These are phyloP conservation scores for Australoheros facetus DNA, from an alignment of 2,797 vertebrate genomes.

Conservation along the genomic window DNA sequence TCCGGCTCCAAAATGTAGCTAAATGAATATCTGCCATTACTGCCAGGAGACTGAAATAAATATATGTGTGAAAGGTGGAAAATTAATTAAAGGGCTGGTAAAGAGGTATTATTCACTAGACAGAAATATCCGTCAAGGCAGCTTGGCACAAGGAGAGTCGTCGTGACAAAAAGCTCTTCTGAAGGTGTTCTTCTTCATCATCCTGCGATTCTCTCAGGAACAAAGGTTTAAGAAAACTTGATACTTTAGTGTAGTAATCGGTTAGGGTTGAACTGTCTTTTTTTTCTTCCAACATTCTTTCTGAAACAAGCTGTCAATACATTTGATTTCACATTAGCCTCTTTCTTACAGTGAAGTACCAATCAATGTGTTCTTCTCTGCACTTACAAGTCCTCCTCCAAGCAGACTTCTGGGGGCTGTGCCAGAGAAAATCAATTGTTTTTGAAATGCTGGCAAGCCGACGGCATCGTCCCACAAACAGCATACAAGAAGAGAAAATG, in stretches of 20 bases:
- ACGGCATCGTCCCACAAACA: slow-evolving; percentile 52
- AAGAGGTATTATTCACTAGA: slow-evolving; percentile 79
- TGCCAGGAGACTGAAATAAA: slow-evolving; percentile 74
- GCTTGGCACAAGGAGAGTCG: slow-evolving; percentile 24
- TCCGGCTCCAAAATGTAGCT: slow-evolving; percentile 64
- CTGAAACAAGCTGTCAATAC: slow-evolving; percentile 64
- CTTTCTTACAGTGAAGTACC: slow-evolving; percentile 63
- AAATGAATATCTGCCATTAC: slow-evolving; percentile 72
- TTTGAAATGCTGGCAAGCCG: slow-evolving; percentile 61
- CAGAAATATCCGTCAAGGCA: slow-evolving; percentile 80
- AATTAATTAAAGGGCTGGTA: slow-evolving; percentile 76
- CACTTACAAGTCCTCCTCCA: slow-evolving; percentile 60
- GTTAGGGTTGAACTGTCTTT: slow-evolving; percentile 34
- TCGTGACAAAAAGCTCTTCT: slow-evolving; percentile 1
- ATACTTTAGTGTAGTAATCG: slow-evolving; percentile 43
- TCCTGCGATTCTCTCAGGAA: slow-evolving; percentile 20
- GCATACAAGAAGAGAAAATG: slow-evolving; percentile 35
- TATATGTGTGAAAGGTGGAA: slow-evolving; percentile 68
- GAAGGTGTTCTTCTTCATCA: slow-evolving; percentile 31
- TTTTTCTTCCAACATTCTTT: slow-evolving; percentile 23
- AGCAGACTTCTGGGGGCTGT: slow-evolving; percentile 52
- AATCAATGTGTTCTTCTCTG: slow-evolving; percentile 66
- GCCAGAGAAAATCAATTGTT: slow-evolving; percentile 77
- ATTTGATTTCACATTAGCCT: slow-evolving; percentile 71
- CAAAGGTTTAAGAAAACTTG: slow-evolving; percentile 37